These are phyloP conservation scores for Oncorhynchus nerka DNA, from an alignment of 2,113 vertebrate genomes.

Conservation along the genomic window DNA sequence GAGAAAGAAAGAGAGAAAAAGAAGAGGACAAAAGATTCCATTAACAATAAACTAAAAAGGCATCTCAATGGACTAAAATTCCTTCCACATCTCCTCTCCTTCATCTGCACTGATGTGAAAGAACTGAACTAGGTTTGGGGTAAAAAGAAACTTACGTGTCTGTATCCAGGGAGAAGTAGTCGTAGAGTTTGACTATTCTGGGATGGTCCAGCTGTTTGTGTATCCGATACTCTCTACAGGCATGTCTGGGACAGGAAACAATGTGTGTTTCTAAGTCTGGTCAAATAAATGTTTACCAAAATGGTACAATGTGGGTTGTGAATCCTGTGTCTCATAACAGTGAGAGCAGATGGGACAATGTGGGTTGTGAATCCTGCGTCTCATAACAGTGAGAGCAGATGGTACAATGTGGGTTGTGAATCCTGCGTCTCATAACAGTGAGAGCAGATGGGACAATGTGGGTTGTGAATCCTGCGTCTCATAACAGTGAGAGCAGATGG, in stretches of 20 bases:
- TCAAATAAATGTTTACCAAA: no score
- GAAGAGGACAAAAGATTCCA: background rate
- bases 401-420: background rate
- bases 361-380: background rate
- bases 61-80: no score
- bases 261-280: background rate
- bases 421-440: background rate
- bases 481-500: background rate
- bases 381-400: background rate
- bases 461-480: background rate
- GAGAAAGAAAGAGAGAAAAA: background rate
- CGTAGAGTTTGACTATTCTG: constrained; percentile 98
- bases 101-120: background rate
- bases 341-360: constrained; percentile 37
- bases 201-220: constrained; percentile 99
- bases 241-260: constrained; percentile 80
- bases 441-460: background rate
- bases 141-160: constrained; percentile 89
- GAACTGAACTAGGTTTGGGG: background rate
- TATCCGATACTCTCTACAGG: constrained; percentile 99
- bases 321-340: background rate
- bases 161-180: constrained; percentile 99
- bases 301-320: background rate
- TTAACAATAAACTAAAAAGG: no score
- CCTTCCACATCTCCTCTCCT: background rate